Conservation (phyloP, 2,797 vertebrate species). For the Anolis apletophallus region DNA sequence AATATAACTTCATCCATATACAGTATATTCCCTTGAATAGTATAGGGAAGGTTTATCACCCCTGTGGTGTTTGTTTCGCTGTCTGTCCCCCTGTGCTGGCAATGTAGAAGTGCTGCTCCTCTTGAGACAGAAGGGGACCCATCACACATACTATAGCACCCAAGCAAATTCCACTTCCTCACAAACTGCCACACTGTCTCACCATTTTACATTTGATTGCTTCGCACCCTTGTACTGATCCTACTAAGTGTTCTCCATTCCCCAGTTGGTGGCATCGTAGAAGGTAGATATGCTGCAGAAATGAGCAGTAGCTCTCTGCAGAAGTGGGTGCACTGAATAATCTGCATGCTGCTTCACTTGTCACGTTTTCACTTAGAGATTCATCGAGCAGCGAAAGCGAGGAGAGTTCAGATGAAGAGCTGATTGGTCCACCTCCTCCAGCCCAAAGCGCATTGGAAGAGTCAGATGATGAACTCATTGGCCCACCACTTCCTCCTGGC, state of each 20-base stretch:
- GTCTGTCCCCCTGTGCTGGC: neutral
- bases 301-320: neutral
- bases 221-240: neutral
- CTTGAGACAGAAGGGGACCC: neutral
- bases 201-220: neutral
- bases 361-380: conserved; percentile 49
- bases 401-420: conserved; percentile 81
- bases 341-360: neutral
- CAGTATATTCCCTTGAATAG: too few relatives aligned
- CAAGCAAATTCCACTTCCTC: neutral
- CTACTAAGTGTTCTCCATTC: neutral
- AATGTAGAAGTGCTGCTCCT: neutral
- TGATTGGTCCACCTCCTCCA: conserved; percentile 83
- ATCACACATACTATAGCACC: neutral
- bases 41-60: too few relatives aligned
- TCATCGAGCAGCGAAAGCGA: conserved; percentile 69
- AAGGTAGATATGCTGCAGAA: neutral
- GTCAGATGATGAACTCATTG: conserved; percentile 75
- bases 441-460: conserved; percentile 58
- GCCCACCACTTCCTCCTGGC: conserved; percentile 84
- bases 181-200: neutral
- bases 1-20: too few relatives aligned
- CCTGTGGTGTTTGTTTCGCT: too few relatives aligned
- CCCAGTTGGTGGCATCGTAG: neutral
- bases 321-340: neutral